Conservation (phyloP, 2,888 invertebrate species). For the Timandra comae region DNA sequence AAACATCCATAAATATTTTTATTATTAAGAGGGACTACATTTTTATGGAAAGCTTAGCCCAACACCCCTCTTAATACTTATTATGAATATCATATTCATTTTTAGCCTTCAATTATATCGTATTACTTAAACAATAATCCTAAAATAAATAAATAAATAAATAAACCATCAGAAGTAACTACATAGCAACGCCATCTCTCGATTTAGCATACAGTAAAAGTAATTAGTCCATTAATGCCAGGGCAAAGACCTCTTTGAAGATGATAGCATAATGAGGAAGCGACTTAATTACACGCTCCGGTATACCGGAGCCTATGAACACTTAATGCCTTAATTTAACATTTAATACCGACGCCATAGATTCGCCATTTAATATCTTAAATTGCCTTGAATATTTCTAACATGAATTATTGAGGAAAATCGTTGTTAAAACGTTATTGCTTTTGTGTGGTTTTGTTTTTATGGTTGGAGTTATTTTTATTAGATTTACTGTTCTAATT, state of each 20-base stretch:
- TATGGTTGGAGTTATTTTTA: too few relatives aligned
- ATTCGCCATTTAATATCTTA: conserved; percentile 22
- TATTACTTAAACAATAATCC: too few relatives aligned
- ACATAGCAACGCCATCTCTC: too few relatives aligned
- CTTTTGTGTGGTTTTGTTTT: too few relatives aligned
- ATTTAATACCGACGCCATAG: conserved; percentile 13
- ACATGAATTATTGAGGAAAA: conserved; percentile 15
- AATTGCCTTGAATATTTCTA: conserved; percentile 20
- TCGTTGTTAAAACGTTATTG: conserved; percentile 2
- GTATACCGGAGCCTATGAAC: conserved; percentile 6
- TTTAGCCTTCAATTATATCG: too few relatives aligned
- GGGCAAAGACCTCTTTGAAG: conserved; percentile 9
- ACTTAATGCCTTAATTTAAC: conserved; percentile 17
- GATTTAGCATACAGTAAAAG: not conserved
- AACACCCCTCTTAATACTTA: too few relatives aligned
- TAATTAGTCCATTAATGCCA: conserved; percentile 9
- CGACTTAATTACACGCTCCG: conserved; percentile 15
- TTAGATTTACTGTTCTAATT: conserved; percentile 8
- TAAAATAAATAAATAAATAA: too few relatives aligned
- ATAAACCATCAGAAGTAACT: too few relatives aligned
- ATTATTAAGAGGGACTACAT: too few relatives aligned
- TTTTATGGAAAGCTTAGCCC: too few relatives aligned
- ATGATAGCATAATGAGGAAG: conserved; percentile 18
- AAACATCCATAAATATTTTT: too few relatives aligned
- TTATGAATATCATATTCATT: too few relatives aligned